phyloP scores from a whole-genome alignment of 30 jellyfish, hydroid and myxozoan species.

The Aurelia aurita region DNA sequence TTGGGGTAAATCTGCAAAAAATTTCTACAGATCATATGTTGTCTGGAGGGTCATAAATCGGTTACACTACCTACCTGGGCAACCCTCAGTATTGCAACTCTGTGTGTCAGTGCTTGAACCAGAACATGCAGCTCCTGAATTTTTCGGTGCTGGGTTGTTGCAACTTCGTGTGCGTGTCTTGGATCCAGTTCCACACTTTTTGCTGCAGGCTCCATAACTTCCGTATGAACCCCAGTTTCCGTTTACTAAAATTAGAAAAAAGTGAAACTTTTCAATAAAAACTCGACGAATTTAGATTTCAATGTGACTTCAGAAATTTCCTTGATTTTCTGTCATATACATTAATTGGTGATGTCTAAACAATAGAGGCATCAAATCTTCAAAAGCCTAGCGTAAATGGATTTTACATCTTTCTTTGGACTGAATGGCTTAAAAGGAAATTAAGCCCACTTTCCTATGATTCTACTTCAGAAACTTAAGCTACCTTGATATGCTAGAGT shows the following conservation, averaged over 20 bases:
- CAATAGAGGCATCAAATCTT: no score
- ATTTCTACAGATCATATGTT: no score
- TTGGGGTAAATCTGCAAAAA: no score
- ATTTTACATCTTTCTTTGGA: no score
- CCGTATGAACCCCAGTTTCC: slow-evolving; percentile 48
- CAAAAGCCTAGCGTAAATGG: no score
- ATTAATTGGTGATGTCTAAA: no score
- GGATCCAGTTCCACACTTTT: slow-evolving; percentile 43
- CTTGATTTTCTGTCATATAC: not conserved
- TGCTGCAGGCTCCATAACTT: slow-evolving; percentile 29
- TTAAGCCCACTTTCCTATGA: no score
- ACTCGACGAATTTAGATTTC: not conserved
- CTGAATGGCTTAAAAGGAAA: no score
- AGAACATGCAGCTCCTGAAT: slow-evolving; percentile 31
- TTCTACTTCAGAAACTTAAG: no score
- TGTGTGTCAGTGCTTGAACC: slow-evolving; percentile 20
- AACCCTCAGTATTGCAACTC: slow-evolving; percentile 35
- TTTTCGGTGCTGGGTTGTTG: slow-evolving; percentile 37
- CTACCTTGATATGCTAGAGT: no score
- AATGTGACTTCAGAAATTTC: not conserved
- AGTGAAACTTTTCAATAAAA: not conserved
- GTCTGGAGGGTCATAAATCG: not conserved
- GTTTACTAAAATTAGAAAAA: slow-evolving; percentile 1
- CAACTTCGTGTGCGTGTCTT: slow-evolving; percentile 12
- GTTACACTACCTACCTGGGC: slow-evolving; percentile 1